These are phyloP conservation scores for Mamestra brassicae DNA, from an alignment of 2,888 invertebrate genomes.

Conservation along the genomic window DNA sequence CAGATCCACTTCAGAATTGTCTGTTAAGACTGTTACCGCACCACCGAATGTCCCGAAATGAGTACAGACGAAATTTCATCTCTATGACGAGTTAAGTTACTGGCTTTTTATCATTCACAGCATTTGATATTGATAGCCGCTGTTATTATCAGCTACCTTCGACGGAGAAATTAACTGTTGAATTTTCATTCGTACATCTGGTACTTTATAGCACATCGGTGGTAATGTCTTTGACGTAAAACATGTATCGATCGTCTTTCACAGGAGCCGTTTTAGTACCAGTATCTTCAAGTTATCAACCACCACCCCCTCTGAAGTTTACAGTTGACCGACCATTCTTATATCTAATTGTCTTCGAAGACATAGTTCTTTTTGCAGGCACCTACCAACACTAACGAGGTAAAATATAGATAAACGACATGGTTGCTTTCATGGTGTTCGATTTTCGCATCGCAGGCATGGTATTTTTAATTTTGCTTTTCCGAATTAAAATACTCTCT, in stretches of 20 bases:
- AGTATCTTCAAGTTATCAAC: constrained; percentile 26
- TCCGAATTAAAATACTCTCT: not conserved
- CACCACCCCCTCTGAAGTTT: constrained; percentile 46
- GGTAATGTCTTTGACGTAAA: not conserved
- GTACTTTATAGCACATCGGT: not conserved
- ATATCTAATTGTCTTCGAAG: constrained; percentile 70
- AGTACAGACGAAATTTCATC: not conserved
- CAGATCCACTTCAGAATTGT: not conserved
- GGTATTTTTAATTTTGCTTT: constrained; percentile 5
- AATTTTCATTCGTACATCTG: not conserved
- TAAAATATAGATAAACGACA: constrained; percentile 28
- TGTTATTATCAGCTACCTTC: not conserved
- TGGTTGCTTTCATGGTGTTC: constrained; percentile 11
- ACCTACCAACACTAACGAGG: constrained; percentile 67
- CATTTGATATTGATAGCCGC: not conserved
- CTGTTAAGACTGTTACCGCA: not conserved
- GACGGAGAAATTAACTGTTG: not conserved
- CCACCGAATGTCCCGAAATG: not conserved
- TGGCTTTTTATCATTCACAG: not conserved
- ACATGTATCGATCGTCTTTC: constrained; percentile 10
- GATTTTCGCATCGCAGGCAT: not conserved
- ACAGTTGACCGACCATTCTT: constrained; percentile 66
- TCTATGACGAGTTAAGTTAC: too few species aligned
- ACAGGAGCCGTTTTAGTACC: constrained; percentile 43
- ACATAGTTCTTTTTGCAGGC: constrained; percentile 71